Conservation (phyloP, 2,113 vertebrate species). For the Embiotoca jacksoni region DNA sequence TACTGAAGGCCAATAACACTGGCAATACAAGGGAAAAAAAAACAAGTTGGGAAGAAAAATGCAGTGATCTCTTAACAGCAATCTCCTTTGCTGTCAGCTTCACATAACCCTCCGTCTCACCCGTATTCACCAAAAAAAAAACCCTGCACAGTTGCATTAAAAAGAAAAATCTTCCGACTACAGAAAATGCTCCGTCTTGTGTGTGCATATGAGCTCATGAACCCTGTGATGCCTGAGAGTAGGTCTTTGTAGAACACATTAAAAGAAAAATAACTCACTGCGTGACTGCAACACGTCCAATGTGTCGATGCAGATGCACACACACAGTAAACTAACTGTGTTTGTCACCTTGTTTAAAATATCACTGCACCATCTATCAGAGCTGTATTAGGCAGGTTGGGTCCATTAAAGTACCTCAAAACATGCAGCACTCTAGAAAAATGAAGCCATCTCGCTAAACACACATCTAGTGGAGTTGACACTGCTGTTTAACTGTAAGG, state of each 20-base stretch:
- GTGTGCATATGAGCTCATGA: slow-evolving; percentile 57
- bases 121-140: slow-evolving; percentile 60
- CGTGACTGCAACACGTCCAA: slow-evolving; percentile 11
- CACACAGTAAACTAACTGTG: slow-evolving; percentile 28
- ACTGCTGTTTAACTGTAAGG: slow-evolving; percentile 66
- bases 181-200: slow-evolving; percentile 55
- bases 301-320: slow-evolving; percentile 18
- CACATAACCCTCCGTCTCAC: slow-evolving; percentile 72
- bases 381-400: slow-evolving; percentile 32
- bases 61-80: slow-evolving; percentile 76
- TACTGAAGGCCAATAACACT: slow-evolving; percentile 72
- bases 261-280: slow-evolving; percentile 19
- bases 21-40: slow-evolving; percentile 47
- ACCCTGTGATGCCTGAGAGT: slow-evolving; percentile 55
- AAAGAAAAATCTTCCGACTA: slow-evolving; percentile 58
- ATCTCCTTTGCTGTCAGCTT: slow-evolving; percentile 74
- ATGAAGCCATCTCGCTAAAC: slow-evolving; percentile 67
- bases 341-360: slow-evolving; percentile 49
- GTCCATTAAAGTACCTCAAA: slow-evolving; percentile 46
- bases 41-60: slow-evolving; percentile 69
- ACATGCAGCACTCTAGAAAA: slow-evolving; percentile 51
- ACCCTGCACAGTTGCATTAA: slow-evolving; percentile 53
- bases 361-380: slow-evolving; percentile 46
- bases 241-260: slow-evolving; percentile 45
- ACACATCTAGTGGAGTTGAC: slow-evolving; percentile 64